phyloP scores from a whole-genome alignment of 2,797 vertebrate genomes.

The Clarias fuscus region DNA sequence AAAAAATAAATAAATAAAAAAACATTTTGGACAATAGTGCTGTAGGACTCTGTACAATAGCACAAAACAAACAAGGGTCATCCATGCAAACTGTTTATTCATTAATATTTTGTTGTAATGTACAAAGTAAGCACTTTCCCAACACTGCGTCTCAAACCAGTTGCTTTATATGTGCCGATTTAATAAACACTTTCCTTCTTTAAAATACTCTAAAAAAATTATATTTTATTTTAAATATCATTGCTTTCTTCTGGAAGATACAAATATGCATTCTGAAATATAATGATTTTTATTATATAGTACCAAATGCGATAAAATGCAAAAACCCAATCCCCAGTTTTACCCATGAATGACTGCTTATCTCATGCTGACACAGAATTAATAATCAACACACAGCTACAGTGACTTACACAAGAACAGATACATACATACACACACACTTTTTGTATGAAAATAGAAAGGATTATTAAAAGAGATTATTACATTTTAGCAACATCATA shows the following conservation, averaged over 20 bases:
- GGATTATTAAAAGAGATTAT: slow-evolving; percentile 70
- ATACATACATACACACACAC: slow-evolving; percentile 68
- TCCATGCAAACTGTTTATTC: slow-evolving; percentile 84
- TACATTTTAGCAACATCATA: slow-evolving; percentile 71
- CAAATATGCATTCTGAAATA: slow-evolving; percentile 83
- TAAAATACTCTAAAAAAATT: slow-evolving; percentile 80
- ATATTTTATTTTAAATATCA: slow-evolving; percentile 78
- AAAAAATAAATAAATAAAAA: neutral
- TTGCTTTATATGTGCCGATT: slow-evolving; percentile 68
- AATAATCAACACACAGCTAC: slow-evolving; percentile 54
- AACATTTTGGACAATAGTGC: neutral
- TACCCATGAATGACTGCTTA: slow-evolving; percentile 58
- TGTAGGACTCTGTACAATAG: slow-evolving; percentile 23
- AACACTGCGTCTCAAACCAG: slow-evolving; percentile 71
- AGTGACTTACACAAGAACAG: slow-evolving; percentile 68
- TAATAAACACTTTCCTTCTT: slow-evolving; percentile 72
- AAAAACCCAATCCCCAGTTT: slow-evolving; percentile 69
- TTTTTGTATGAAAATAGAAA: slow-evolving; percentile 82
- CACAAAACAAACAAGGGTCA: slow-evolving; percentile 46
- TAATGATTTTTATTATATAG: slow-evolving; percentile 79
- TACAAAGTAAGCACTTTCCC: slow-evolving; percentile 72
- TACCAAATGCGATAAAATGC: slow-evolving; percentile 80
- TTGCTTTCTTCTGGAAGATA: slow-evolving; percentile 73
- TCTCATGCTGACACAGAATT: slow-evolving; percentile 70
- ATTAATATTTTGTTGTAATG: slow-evolving; percentile 75